Percentiles rank a stretch among this genome's conserved stretches.
Conservation (phyloP, 2,113 vertebrate species). For the Reinhardtius hippoglossoides region DNA sequence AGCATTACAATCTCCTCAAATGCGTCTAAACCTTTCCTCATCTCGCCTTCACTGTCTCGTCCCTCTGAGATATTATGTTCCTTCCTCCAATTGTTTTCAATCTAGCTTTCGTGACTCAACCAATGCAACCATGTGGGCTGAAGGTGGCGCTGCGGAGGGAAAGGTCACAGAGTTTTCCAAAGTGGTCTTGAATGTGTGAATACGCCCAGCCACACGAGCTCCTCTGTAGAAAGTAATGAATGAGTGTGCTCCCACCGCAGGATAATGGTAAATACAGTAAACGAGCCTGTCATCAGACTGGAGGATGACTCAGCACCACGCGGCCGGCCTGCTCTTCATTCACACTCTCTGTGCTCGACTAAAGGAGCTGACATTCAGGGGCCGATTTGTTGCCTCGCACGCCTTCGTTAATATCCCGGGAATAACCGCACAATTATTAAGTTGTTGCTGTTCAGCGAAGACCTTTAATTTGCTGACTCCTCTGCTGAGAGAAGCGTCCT, state of each 20-base stretch:
- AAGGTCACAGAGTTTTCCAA: neutral
- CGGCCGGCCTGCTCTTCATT: slow-evolving; percentile 19
- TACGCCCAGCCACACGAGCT: slow-evolving; percentile 6
- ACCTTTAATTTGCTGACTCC: slow-evolving; percentile 46
- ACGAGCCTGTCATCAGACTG: slow-evolving; percentile 21
- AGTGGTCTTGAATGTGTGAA: neutral
- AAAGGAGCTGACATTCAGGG: slow-evolving; percentile 48
- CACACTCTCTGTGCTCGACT: slow-evolving; percentile 5
- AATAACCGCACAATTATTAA: slow-evolving; percentile 25
- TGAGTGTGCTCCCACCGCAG: slow-evolving; percentile 14
- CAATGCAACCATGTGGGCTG: neutral
- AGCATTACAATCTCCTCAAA: too few relatives aligned
- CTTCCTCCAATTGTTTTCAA: too few relatives aligned
- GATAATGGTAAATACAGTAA: slow-evolving; percentile 23
- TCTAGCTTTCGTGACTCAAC: too few relatives aligned
- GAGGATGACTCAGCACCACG: slow-evolving; percentile 28
- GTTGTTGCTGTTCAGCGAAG: slow-evolving; percentile 39
- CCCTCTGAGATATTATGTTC: too few relatives aligned
- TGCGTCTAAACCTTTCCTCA: too few relatives aligned
- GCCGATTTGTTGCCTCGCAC: slow-evolving; percentile 13
- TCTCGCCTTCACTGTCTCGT: too few relatives aligned
- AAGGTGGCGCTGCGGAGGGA: neutral
- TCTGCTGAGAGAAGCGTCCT: slow-evolving; percentile 7
- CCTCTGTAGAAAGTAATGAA: slow-evolving; percentile 10
- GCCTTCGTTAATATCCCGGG: slow-evolving; percentile 16